Evolutionary conservation across 1,140 invertebrate species (phyloP).

Genomic region (Cyclargus thomasi): DNA sequence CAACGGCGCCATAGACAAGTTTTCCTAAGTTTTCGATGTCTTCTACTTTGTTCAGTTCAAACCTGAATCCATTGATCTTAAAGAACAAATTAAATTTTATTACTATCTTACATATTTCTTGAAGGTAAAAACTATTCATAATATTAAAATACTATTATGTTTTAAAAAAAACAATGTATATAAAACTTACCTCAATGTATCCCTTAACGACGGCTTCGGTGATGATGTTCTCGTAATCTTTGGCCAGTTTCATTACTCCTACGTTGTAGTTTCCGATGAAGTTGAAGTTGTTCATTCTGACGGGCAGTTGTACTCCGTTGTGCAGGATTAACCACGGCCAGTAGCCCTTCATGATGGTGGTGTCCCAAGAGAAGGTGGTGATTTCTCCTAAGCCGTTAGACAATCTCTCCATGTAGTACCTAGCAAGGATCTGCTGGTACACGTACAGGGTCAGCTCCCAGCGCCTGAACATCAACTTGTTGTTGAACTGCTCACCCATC

Average conservation of each 20-base stretch:
- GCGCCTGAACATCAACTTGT: constrained; percentile 74
- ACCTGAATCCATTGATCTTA: constrained; percentile 51
- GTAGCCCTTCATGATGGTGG: constrained; percentile 76
- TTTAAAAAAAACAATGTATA: not conserved
- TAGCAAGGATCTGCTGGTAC: constrained; percentile 78
- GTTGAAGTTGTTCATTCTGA: constrained; percentile 76
- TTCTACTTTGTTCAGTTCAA: constrained; percentile 49
- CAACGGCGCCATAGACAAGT: constrained; percentile 54
- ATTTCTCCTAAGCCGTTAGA: constrained; percentile 78
- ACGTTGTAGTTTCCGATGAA: constrained; percentile 71
- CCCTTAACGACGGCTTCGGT: constrained; percentile 80
- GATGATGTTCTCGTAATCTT: constrained; percentile 77
- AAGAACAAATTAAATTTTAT: constrained; percentile 4
- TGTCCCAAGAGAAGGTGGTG: constrained; percentile 65
- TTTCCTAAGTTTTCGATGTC: constrained; percentile 56
- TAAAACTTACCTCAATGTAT: constrained; percentile 72
- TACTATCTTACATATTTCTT: no score
- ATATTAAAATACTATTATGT: not conserved
- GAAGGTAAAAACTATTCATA: no score
- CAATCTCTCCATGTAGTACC: constrained; percentile 81
- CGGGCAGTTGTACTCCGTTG: constrained; percentile 79
- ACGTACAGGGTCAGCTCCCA: constrained; percentile 78
- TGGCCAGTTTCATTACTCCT: constrained; percentile 68
- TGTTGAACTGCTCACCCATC: constrained; percentile 73
- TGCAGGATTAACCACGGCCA: constrained; percentile 78